Evolutionary conservation across 2,888 invertebrate species (phyloP).

Genomic region (Scrobipalpa atriplicella): DNA sequence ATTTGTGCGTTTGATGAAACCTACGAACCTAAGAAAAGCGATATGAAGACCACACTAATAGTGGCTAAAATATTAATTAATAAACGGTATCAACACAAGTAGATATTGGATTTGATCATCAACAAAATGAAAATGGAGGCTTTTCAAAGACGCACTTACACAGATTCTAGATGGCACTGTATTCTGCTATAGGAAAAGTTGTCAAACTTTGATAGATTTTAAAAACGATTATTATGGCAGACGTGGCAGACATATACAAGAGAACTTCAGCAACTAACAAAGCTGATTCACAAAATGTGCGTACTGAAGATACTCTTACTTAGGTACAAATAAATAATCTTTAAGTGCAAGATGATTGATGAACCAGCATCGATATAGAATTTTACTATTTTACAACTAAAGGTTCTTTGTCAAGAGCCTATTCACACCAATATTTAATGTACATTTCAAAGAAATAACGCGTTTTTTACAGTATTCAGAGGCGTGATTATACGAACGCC

Average conservation of each 20-base stretch:
- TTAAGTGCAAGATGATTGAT: constrained; percentile 32
- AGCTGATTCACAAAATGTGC: constrained; percentile 14
- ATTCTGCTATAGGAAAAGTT: too few species aligned
- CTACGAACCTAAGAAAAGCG: not conserved
- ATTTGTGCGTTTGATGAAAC: not conserved
- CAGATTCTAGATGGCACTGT: too few species aligned
- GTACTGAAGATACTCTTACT: not conserved
- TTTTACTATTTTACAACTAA: constrained; percentile 6
- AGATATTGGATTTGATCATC: too few species aligned
- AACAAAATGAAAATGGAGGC: too few species aligned
- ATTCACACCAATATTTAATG: constrained; percentile 16
- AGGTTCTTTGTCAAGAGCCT: not conserved
- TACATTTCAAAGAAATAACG: not conserved
- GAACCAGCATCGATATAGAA: constrained; percentile 44
- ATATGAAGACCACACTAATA: not conserved
- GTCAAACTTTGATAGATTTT: too few species aligned
- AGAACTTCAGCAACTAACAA: too few species aligned
- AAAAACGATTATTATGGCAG: too few species aligned
- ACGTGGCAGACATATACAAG: too few species aligned
- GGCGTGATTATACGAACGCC: not conserved
- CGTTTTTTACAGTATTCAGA: not conserved
- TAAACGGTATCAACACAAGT: constrained; percentile 28
- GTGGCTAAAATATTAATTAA: not conserved
- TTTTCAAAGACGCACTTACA: too few species aligned
- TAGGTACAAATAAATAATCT: not conserved